phyloP scores from a whole-genome alignment of 2,797 vertebrate genomes.

The Melanotaenia boesemani region DNA sequence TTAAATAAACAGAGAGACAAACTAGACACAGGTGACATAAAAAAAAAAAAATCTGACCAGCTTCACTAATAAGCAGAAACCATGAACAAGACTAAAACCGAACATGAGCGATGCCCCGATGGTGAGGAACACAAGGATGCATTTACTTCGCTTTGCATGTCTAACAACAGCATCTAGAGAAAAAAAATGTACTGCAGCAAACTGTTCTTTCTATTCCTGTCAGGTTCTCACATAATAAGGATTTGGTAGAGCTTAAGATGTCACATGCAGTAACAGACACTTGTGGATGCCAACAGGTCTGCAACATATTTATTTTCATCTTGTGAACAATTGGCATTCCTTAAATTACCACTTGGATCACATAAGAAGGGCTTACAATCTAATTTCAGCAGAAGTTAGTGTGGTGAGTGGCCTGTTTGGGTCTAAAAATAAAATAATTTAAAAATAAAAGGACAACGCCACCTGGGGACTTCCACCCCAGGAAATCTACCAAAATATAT shows the following conservation, averaged over 20 bases:
- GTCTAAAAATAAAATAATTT: too few relatives aligned
- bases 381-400: too few relatives aligned
- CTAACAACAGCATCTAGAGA: constrained; percentile 72
- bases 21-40: too few relatives aligned
- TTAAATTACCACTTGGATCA: constrained; percentile 8
- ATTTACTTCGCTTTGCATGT: constrained; percentile 64
- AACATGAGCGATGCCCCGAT: too few relatives aligned
- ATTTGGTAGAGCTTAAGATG: constrained; percentile 65
- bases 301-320: constrained; percentile 29
- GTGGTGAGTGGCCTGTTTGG: too few relatives aligned
- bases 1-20: too few relatives aligned
- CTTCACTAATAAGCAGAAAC: too few relatives aligned
- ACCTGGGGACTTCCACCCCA: too few relatives aligned
- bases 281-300: constrained; percentile 30
- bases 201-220: constrained; percentile 43
- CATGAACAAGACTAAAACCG: too few relatives aligned
- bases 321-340: constrained; percentile 26
- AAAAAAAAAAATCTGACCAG: too few relatives aligned
- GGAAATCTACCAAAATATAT: too few relatives aligned
- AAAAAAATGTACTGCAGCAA: constrained; percentile 30
- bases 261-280: constrained; percentile 34
- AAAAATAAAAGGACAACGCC: too few relatives aligned
- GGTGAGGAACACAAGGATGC: constrained; percentile 62
- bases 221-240: constrained; percentile 44
- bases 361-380: not conserved